Evolutionary conservation across 2,888 invertebrate species (phyloP), one percentile per base, ranked within the genome.

Genomic region (Cordilura impudica): DNA sequence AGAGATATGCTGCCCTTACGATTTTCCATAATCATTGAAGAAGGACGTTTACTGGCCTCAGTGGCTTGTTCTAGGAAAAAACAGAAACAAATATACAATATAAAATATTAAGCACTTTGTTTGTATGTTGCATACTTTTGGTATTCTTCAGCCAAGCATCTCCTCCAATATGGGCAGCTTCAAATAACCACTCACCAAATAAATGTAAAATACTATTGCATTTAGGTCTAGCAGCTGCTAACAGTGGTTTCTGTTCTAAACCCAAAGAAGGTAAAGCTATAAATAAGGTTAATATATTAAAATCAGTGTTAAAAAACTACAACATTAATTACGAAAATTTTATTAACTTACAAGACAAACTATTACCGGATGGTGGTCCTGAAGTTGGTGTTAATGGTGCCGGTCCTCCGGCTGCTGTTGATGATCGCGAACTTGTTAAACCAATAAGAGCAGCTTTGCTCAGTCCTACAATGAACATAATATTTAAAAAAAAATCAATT

Each of bases 151-250:
- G 86, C 92, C 92, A 92, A 54, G 89, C 88, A 74, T 94, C 94
- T 53, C 95, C 95, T 2, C 97, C 97, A 83, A 97, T 95, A 83
- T 98, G 94, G 2, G 98, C 96, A 4, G 98, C 98, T 89, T 98
- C 98, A 88, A 98, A 98, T 81, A 98, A 91, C 98, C 98, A 98
- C 87, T 97, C 96, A 1, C 98, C 98, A 90, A 98, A 98, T 82
- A 98, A 91, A 89, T 98, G 98, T 73, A 98, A 92, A 88, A 98
- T 95, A 81, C 98, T 98, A 90, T 98, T 98, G 85, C 97, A 97
- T 87, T 96, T 96, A 18, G 98, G 97, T 70, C 98, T 92, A 26
- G 93, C 92, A 16, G 94, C 93, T 0, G 96, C 94, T 81, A 96
- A 90, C 0, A 94, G 93, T 14, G 92, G 92, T 84, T 93, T 92